Conservation (phyloP, 2,797 vertebrate genomes). For the Phylloscopus collybita region DNA sequence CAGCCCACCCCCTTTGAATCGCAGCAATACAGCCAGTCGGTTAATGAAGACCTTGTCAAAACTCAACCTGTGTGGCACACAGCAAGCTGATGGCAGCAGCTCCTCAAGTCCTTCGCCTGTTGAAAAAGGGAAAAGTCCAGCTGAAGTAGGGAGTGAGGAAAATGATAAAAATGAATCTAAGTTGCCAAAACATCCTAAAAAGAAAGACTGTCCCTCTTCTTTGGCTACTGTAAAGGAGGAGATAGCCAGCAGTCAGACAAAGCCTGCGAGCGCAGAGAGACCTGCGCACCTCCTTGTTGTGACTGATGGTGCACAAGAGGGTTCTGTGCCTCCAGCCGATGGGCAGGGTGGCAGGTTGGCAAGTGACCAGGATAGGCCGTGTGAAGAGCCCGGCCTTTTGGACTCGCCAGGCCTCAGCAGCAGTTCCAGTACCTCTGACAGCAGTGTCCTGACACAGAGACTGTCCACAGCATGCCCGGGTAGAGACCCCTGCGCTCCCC, state of each 20-base stretch:
- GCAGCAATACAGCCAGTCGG: slow-evolving; percentile 85
- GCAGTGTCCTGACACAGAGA: slow-evolving; percentile 9
- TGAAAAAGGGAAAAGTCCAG: slow-evolving; percentile 63
- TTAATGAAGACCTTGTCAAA: slow-evolving; percentile 89
- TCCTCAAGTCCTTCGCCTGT: slow-evolving; percentile 24
- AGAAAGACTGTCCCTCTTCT: slow-evolving; percentile 82
- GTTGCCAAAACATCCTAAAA: slow-evolving; percentile 79
- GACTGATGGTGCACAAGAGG: neutral
- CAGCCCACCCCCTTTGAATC: slow-evolving; percentile 77
- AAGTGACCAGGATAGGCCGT: neutral
- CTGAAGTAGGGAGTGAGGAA: slow-evolving; percentile 63
- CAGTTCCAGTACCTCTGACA: slow-evolving; percentile 31
- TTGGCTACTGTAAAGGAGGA: slow-evolving; percentile 91
- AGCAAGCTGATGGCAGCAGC: slow-evolving; percentile 57
- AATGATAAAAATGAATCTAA: slow-evolving; percentile 77
- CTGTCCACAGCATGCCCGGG: slow-evolving; percentile 17
- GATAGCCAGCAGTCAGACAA: slow-evolving; percentile 58
- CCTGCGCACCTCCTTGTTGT: slow-evolving; percentile 11
- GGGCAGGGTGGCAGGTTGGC: slow-evolving; percentile 5
- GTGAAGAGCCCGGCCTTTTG: slow-evolving; percentile 22
- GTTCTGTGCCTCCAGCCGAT: neutral
- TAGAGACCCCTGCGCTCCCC: slow-evolving; percentile 65
- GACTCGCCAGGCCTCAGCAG: slow-evolving; percentile 33
- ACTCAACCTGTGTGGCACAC: slow-evolving; percentile 79
- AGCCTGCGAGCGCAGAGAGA: neutral